Base-by-base conservation (phyloP, 2,797 vertebrate genomes). In the Crenichthys baileyi region DNA sequence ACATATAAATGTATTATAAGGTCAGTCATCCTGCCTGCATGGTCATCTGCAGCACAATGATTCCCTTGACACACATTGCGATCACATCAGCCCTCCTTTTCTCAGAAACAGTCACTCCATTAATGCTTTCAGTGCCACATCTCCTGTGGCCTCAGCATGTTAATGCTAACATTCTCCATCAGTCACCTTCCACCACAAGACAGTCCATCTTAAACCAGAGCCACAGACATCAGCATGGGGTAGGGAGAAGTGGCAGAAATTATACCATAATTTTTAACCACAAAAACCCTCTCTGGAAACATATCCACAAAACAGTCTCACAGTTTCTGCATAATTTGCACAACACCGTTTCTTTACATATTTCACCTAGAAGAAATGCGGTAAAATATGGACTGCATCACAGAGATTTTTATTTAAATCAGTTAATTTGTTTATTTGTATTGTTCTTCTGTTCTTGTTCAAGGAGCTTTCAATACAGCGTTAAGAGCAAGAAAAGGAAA, bases 61-160 rank as follows among this genome's bases (percentile, higher is more conserved):
- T 90, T 92, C 92, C 88, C 91, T 75, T 56, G 77, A 79, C 86
- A 86, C 91, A 79, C 87, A 89, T 88, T 83, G 83, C 88, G 92
- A 91, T 93, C 92, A 90, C 90, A 92, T 92, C 91, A 92, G 92
- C 83, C 83, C 89, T 90, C 87, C 39, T 88, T 91, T 89, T 90
- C 89, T 87, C 76, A 86, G 89, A 89, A 92, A 89, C 87, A 92
- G 87, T 92, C 85, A 87, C 88, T 94, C 88, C 88, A 93, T 93
- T 93, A 92, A 93, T 92, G 90, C 88, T 88, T 93, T 87, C 91
- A 89, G 88, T 91, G 92, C 90, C 91, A 87, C 79, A 78, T 93
- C 94, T 94, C 91, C 87, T 80, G 85, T 88, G 90, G 91, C 91
- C 87, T 89, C 85, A 78, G 85, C 88, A 90, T 88, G 89, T 88